Evolutionary conservation across 2,888 invertebrate genomes (phyloP), one percentile per base, ranked within the genome.

Genomic region (Tinea pellionella): DNA sequence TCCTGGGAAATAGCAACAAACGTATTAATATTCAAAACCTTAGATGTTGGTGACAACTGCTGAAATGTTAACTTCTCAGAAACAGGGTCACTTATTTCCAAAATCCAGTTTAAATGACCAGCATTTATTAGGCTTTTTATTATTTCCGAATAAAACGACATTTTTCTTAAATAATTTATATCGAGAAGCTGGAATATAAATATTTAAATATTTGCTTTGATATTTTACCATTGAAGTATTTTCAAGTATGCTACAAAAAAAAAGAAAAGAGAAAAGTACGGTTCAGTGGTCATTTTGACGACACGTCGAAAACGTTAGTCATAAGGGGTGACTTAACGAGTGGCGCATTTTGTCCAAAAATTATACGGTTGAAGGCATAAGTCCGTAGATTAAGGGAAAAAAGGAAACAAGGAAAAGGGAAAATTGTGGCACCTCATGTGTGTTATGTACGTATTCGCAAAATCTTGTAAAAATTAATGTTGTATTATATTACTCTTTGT

Each of bases 301-400:
- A 56, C n/a, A n/a, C 24, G 30, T n/a, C 29, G 29, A 15, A 32
- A 32, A 57, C 19, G 55, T 19, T 29, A 15, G 57, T 16, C 32
- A 24, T 55, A 55, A 55, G 55, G 55, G n/a, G 55, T 3, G 19
- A 24, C 24, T 30, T 32, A 57, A 57, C 57, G 57, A 57, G 57
- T 32, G 16, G 57, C 30, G 57, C 32, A n/a, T 57, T 57, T 32
- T 57, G 57, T 57, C 57, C 32, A 30, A 57, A 57, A 57, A 57
- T 57, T 57, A 32, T 57, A 57, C 57, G 57, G 32, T 32, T 57
- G 57, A 16, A 30, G 32, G 57, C 57, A 19, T 57, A 19, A 16
- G 32, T n/a, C 57, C 19, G 3, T 12, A 32, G 32, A 57, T 32
- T 57, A 32, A 57, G 32, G 15, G 15, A n/a, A 24, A 24, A 55